phyloP scores from a whole-genome alignment of 2,113 vertebrate genomes.

The Bufo bufo region DNA sequence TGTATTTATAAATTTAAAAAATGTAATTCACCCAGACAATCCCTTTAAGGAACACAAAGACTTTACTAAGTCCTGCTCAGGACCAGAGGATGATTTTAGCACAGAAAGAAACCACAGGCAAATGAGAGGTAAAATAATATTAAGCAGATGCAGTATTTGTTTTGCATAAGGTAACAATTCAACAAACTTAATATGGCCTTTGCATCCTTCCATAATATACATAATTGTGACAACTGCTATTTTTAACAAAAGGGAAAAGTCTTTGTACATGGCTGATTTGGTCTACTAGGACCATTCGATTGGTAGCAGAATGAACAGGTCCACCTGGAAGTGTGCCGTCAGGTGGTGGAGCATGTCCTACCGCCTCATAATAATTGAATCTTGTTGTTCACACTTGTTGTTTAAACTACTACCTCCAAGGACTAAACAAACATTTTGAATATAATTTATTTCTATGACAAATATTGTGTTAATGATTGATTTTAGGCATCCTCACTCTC shows the following conservation, averaged over 20 bases:
- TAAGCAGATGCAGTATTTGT: constrained; percentile 3
- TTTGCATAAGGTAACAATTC: constrained; percentile 16
- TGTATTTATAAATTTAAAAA: too few relatives aligned
- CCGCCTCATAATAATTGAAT: neutral
- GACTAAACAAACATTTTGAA: too few relatives aligned
- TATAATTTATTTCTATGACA: too few relatives aligned
- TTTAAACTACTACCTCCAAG: too few relatives aligned
- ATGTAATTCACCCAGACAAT: too few relatives aligned
- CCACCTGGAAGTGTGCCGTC: neutral
- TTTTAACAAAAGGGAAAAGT: neutral
- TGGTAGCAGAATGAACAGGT: neutral
- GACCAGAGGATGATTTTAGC: neutral
- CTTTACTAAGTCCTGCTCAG: neutral
- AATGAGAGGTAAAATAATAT: neutral
- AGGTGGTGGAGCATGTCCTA: neutral
- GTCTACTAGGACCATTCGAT: neutral
- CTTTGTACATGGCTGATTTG: neutral
- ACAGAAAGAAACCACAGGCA: neutral
- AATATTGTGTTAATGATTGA: too few relatives aligned
- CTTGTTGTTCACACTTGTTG: too few relatives aligned
- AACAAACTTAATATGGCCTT: neutral
- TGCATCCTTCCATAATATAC: neutral
- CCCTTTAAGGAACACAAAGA: neutral
- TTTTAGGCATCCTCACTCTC: too few relatives aligned
- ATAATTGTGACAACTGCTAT: neutral